Percentiles rank a stretch among this genome's conserved stretches.
phyloP scores from a whole-genome alignment of 2,888 invertebrate genomes.

The Callosobruchus maculatus region DNA sequence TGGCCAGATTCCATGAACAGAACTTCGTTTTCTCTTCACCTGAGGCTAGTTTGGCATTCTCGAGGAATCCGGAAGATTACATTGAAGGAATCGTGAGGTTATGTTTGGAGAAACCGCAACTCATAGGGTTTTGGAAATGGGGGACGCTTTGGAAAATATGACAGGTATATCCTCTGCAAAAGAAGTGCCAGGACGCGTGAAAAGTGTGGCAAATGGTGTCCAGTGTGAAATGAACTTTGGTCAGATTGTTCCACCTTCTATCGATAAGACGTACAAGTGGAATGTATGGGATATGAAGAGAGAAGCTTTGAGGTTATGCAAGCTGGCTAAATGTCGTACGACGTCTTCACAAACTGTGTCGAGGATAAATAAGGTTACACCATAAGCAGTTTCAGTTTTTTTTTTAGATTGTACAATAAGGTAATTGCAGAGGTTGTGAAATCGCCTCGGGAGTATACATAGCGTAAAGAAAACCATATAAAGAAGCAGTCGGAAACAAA shows the following conservation, averaged over 20 bases:
- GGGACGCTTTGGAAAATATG: constrained; percentile 51
- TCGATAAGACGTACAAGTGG: constrained; percentile 71
- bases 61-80: constrained; percentile 52
- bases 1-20: constrained; percentile 56
- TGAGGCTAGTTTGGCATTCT: constrained; percentile 54
- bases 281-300: constrained; percentile 83
- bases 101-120: constrained; percentile 55
- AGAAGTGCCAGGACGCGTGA: not conserved
- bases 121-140: constrained; percentile 67
- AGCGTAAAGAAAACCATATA: no score
- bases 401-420: no score
- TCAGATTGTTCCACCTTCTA: constrained; percentile 51
- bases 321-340: constrained; percentile 60
- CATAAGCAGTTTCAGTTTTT: no score
- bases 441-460: no score
- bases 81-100: not conserved
- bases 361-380: not conserved
- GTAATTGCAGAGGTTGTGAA: no score
- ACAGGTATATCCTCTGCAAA: constrained; percentile 46
- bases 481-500: no score
- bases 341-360: constrained; percentile 65
- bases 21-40: constrained; percentile 65
- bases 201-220: constrained; percentile 52
- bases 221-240: constrained; percentile 72
- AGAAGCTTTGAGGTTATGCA: constrained; percentile 60